Evolutionary conservation across 23 tunicate species (phyloP).

Genomic region (Styela clava): DNA sequence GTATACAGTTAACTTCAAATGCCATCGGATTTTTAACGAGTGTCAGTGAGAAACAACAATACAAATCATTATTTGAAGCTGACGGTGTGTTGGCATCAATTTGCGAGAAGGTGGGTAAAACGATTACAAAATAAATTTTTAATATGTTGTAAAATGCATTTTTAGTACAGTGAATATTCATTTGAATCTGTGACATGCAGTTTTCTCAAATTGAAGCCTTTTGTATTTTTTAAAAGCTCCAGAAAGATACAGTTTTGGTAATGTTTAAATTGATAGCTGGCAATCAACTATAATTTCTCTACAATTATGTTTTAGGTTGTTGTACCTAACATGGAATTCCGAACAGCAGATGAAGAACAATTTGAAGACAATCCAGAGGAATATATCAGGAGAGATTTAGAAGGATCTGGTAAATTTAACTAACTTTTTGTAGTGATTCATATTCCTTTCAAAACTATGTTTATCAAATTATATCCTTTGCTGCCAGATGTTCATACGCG

Average conservation of each 20-base stretch:
- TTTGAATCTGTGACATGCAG: neutral
- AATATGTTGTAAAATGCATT: neutral
- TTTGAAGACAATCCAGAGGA: slow-evolving; percentile 98
- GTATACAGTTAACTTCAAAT: slow-evolving; percentile 71
- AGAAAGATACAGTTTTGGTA: neutral
- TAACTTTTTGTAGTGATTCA: too few relatives aligned
- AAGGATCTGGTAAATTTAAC: slow-evolving; percentile 64
- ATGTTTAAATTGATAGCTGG: neutral
- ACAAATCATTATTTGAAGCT: slow-evolving; percentile 69
- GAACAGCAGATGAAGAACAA: slow-evolving; percentile 85
- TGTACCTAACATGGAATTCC: slow-evolving; percentile 89
- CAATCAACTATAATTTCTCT: neutral
- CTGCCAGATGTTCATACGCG: slow-evolving; percentile 77
- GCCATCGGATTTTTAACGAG: slow-evolving; percentile 77
- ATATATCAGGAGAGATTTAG: slow-evolving; percentile 85
- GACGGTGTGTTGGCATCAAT: slow-evolving; percentile 70
- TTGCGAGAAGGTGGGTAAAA: slow-evolving; percentile 81
- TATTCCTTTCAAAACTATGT: neutral
- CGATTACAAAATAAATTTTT: neutral
- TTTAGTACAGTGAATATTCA: neutral
- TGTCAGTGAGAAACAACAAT: slow-evolving; percentile 76
- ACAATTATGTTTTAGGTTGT: slow-evolving; percentile 44
- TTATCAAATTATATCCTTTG: neutral
- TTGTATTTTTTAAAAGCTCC: neutral
- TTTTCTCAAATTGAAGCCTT: neutral